These are phyloP conservation scores for Pangasius djambal DNA, from an alignment of 2,797 vertebrate species.

Conservation along the genomic window DNA sequence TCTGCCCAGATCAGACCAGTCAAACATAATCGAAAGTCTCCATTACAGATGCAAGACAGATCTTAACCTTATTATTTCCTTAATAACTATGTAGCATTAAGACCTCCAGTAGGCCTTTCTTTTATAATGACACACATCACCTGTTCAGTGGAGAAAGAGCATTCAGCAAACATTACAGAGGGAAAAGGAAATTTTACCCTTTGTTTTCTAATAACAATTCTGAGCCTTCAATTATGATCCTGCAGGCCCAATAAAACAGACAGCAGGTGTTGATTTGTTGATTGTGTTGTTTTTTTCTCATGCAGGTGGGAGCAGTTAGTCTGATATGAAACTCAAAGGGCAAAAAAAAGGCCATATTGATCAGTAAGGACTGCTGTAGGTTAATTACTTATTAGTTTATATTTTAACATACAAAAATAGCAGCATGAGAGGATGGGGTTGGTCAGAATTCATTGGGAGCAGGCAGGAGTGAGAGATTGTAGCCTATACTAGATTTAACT, in stretches of 20 bases:
- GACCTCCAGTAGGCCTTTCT: background rate
- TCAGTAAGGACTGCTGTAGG: background rate
- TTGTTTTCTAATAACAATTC: background rate
- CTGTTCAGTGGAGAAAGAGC: background rate
- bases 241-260: background rate
- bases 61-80: background rate
- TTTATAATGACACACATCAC: background rate
- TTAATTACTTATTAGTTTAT: background rate
- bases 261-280: background rate
- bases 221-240: background rate
- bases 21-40: background rate
- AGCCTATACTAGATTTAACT: background rate
- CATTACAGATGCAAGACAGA: slow-evolving; percentile 1
- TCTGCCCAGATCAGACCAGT: background rate
- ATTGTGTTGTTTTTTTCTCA: background rate
- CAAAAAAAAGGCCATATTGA: background rate
- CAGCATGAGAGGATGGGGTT: background rate
- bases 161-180: background rate
- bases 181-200: background rate
- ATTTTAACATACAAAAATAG: background rate
- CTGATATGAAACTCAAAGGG: background rate
- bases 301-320: background rate
- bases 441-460: background rate
- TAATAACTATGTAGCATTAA: background rate
- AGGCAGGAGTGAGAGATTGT: background rate